These are phyloP conservation scores for Drosophila prosaltans DNA, from an alignment of 1,140 invertebrate genomes.

Conservation along the genomic window DNA sequence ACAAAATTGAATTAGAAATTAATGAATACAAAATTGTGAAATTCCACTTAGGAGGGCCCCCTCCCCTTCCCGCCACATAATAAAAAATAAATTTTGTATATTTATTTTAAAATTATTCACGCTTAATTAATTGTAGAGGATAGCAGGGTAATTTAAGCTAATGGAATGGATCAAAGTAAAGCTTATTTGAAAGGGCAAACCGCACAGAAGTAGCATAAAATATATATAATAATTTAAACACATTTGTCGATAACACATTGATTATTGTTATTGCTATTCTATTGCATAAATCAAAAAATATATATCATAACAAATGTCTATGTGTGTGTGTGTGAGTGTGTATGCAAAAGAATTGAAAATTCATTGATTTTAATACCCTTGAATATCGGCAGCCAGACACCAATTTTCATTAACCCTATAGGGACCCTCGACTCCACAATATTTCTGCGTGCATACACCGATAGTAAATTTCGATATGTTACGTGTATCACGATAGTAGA, in stretches of 20 bases:
- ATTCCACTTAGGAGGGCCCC: neutral
- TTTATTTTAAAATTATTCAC: constrained; percentile 35
- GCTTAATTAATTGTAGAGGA: constrained; percentile 28
- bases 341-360: constrained; percentile 37
- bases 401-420: constrained; percentile 88
- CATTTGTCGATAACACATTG: too few relatives aligned
- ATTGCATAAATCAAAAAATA: too few relatives aligned
- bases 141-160: neutral
- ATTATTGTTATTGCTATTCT: too few relatives aligned
- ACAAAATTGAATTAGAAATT: constrained; percentile 44
- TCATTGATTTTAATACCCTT: constrained; percentile 68
- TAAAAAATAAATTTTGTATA: constrained; percentile 30
- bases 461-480: constrained; percentile 91
- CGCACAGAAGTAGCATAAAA: too few relatives aligned
- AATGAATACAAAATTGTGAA: constrained; percentile 51
- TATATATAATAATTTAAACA: too few relatives aligned
- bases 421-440: constrained; percentile 86
- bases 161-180: neutral
- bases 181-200: too few relatives aligned
- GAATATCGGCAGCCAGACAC: constrained; percentile 86
- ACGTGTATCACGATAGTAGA: constrained; percentile 96
- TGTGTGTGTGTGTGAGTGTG: too few relatives aligned
- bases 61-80: neutral
- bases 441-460: constrained; percentile 87
- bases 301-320: too few relatives aligned